Conservation (phyloP, 2,888 invertebrate genomes). For the Tholera decimalis region DNA sequence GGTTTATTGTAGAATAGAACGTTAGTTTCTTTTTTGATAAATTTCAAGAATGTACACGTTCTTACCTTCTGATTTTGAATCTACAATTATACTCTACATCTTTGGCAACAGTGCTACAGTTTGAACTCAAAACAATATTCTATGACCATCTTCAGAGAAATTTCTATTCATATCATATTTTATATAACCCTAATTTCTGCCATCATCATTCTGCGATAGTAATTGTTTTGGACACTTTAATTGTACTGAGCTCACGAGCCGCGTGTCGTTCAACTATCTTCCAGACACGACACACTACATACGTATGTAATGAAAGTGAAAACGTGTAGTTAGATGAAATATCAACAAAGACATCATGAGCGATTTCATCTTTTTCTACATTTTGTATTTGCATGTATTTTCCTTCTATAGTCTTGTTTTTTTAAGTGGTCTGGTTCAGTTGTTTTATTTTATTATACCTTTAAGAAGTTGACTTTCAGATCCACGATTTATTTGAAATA, state of each 20-base stretch:
- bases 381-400: neutral
- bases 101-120: neutral
- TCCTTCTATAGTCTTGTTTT: neutral
- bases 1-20: neutral
- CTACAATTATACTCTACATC: neutral
- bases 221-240: conserved; percentile 77
- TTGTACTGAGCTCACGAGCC: conserved; percentile 72
- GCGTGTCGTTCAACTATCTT: conserved; percentile 72
- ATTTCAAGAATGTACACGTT: neutral
- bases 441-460: neutral
- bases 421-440: neutral
- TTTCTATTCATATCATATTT: conserved; percentile 49
- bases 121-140: neutral
- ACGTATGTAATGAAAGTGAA: conserved; percentile 77
- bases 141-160: conserved; percentile 16
- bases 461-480: neutral
- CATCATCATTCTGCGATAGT: conserved; percentile 60
- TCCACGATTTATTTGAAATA: no score
- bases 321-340: conserved; percentile 52
- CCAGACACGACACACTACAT: conserved; percentile 55
- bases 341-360: conserved; percentile 29
- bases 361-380: conserved; percentile 12
- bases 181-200: conserved; percentile 62
- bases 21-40: neutral
- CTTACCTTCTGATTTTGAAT: no score